Evolutionary conservation across 2,888 invertebrate genomes (phyloP).

Genomic region (Hypercompe scribonia): DNA sequence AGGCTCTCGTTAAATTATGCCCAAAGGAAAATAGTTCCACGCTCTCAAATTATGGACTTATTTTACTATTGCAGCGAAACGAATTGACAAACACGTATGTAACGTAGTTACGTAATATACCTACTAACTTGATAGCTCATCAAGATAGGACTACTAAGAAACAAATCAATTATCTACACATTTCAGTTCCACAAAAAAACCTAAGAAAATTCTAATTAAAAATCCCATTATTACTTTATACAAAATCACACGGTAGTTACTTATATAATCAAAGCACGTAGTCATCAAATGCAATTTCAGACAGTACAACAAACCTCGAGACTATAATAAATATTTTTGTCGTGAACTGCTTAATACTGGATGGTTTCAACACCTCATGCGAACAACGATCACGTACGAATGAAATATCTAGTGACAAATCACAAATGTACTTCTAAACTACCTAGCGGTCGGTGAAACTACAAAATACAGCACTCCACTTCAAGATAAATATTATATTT

Average conservation of each 20-base stretch:
- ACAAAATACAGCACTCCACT: conserved; percentile 42
- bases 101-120: not conserved
- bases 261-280: conserved; percentile 16
- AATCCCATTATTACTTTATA: conserved; percentile 18
- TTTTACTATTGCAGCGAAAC: not conserved
- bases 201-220: conserved; percentile 20
- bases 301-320: conserved; percentile 22
- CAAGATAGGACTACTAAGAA: not conserved
- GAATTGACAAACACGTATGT: not conserved
- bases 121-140: not conserved
- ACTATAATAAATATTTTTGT: conserved; percentile 33
- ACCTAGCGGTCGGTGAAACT: conserved; percentile 55
- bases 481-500: not conserved
- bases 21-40: not conserved
- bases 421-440: conserved; percentile 55
- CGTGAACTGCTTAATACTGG: conserved; percentile 34
- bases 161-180: conserved; percentile 16
- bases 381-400: conserved; percentile 65
- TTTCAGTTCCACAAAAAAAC: conserved; percentile 1
- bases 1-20: not conserved
- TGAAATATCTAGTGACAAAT: conserved; percentile 61
- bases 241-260: conserved; percentile 10
- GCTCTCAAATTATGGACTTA: not conserved
- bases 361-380: conserved; percentile 51
- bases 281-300: conserved; percentile 25